A percentile compares a stretch with the other conserved stretches of the same genome.
Conservation (phyloP, 2,113 vertebrate species). For the Archilochus colubris region DNA sequence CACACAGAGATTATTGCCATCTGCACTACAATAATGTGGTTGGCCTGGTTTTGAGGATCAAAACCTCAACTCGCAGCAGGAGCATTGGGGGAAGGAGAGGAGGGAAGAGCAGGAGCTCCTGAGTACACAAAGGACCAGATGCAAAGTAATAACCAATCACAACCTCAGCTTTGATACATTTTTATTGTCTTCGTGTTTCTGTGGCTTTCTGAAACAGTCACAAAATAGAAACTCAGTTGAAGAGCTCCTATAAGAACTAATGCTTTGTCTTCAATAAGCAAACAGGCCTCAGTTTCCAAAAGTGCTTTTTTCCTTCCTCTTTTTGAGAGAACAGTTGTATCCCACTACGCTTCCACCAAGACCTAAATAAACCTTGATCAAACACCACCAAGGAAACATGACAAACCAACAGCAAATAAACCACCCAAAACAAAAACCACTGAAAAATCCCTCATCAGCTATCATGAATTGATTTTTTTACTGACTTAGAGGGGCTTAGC, state of each 20-base stretch:
- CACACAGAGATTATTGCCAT: not conserved
- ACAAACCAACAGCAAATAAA: not conserved
- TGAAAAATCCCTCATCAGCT: not conserved
- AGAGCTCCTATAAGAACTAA: not conserved
- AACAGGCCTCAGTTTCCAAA: not conserved
- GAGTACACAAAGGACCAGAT: not conserved
- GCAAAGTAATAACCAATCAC: not conserved
- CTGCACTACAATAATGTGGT: not conserved
- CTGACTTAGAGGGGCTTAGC: constrained; percentile 45
- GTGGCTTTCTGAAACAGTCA: not conserved
- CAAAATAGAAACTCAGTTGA: not conserved
- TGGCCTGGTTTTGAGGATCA: not conserved
- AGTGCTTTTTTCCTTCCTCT: not conserved
- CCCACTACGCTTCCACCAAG: not conserved
- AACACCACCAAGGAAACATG: not conserved
- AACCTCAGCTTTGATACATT: not conserved
- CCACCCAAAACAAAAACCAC: not conserved
- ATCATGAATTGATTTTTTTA: constrained; percentile 43
- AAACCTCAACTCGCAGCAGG: not conserved
- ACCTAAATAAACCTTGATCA: not conserved
- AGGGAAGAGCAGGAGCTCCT: not conserved
- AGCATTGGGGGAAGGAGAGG: not conserved
- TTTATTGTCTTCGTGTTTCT: not conserved
- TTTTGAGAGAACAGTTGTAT: not conserved
- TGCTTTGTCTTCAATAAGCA: not conserved